phyloP scores from a whole-genome alignment of 2,797 vertebrate species.

The Xenops minutus region DNA sequence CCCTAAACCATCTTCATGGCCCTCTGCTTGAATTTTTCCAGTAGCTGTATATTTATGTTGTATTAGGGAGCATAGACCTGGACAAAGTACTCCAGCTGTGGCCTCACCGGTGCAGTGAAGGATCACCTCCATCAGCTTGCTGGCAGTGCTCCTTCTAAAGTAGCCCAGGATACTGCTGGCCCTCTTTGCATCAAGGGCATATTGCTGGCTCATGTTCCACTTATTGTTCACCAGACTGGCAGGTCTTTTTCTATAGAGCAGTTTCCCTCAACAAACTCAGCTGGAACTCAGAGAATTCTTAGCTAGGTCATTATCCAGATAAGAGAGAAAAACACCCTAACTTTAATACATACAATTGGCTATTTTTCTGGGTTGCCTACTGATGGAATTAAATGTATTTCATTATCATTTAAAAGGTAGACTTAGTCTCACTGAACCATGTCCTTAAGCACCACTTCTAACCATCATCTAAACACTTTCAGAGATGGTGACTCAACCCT shows the following conservation, averaged over 20 bases:
- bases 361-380: background rate
- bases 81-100: background rate
- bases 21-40: background rate
- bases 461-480: background rate
- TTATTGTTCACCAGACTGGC: background rate
- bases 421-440: background rate
- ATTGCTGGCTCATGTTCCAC: background rate
- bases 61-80: background rate
- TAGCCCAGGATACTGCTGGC: background rate
- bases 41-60: background rate
- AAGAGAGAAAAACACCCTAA: background rate
- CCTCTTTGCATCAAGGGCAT: background rate
- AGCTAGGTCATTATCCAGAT: background rate
- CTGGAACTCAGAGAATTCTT: background rate
- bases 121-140: background rate
- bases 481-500: background rate
- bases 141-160: background rate
- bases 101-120: background rate
- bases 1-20: background rate
- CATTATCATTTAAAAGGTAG: background rate
- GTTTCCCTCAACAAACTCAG: background rate
- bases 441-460: background rate
- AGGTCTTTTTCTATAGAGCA: background rate
- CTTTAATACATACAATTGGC: background rate
- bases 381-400: background rate